These are phyloP conservation scores for Indicator maculatus DNA, from an alignment of 2,113 vertebrate species.

Conservation along the genomic window DNA sequence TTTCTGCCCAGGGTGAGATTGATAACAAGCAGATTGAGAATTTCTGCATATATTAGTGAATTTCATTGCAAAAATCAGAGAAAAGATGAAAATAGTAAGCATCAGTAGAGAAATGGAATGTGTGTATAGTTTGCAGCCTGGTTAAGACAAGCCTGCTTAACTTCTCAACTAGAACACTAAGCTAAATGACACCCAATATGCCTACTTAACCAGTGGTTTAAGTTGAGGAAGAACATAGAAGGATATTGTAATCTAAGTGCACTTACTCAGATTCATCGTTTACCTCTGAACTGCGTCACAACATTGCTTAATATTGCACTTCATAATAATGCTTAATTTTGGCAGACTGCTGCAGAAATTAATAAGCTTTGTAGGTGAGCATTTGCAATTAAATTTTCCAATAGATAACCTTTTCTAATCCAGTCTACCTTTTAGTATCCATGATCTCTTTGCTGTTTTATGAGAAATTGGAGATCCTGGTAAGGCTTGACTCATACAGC, in stretches of 20 bases:
- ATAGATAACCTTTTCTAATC: background rate
- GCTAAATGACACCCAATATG: background rate
- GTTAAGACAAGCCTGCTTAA: background rate
- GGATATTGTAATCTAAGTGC: background rate
- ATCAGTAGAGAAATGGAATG: background rate
- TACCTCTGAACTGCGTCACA: background rate
- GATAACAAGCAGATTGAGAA: rapidly evolving
- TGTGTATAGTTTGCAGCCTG: background rate
- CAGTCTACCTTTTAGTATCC: background rate
- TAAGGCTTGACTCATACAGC: background rate
- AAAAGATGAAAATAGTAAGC: background rate
- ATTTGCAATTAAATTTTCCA: background rate
- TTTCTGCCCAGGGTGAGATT: background rate
- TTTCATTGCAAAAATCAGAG: background rate
- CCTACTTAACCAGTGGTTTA: background rate
- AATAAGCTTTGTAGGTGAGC: background rate
- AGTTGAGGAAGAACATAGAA: background rate
- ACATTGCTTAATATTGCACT: background rate
- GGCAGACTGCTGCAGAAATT: background rate
- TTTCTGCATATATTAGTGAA: background rate
- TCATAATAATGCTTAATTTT: background rate
- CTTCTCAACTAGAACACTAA: background rate
- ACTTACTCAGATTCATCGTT: background rate
- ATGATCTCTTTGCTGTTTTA: background rate
- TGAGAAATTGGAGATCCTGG: background rate